phyloP scores from a whole-genome alignment of 2,797 vertebrate species.

The Cyclura pinguis region DNA sequence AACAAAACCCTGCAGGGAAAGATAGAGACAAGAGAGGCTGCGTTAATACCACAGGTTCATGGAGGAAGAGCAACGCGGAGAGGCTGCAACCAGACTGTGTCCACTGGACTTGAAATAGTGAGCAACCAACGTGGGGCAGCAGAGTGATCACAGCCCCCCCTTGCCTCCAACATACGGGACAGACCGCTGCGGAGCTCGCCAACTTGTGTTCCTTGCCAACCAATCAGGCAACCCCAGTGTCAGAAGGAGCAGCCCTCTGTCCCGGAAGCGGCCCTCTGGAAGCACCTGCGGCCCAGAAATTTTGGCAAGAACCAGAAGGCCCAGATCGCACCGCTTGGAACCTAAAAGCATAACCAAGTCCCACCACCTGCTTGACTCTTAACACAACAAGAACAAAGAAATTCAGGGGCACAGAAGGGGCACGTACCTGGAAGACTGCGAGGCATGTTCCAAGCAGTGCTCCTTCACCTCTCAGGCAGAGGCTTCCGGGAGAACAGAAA shows the following conservation, averaged over 20 bases:
- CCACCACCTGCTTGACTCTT: too few relatives aligned
- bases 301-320: too few relatives aligned
- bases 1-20: slow-evolving; percentile 86
- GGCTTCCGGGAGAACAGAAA: not conserved
- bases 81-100: too few relatives aligned
- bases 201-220: not conserved
- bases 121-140: not conserved
- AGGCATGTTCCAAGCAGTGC: not conserved
- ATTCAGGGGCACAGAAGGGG: too few relatives aligned
- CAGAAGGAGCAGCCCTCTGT: fast-evolving
- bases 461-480: not conserved
- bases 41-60: not conserved
- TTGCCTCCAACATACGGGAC: not conserved
- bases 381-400: not conserved
- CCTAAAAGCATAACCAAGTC: too few relatives aligned
- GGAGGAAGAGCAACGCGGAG: not conserved
- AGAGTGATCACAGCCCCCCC: not conserved
- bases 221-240: too few relatives aligned
- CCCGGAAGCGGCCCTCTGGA: not conserved
- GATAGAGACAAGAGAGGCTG: slow-evolving; percentile 16
- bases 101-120: not conserved
- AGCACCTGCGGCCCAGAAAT: too few relatives aligned
- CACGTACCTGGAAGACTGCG: fast-evolving
- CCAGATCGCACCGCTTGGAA: too few relatives aligned
- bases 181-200: not conserved